These are phyloP conservation scores for Pogonomyrmex californicus DNA, from an alignment of 1,140 invertebrate species.

Conservation along the genomic window DNA sequence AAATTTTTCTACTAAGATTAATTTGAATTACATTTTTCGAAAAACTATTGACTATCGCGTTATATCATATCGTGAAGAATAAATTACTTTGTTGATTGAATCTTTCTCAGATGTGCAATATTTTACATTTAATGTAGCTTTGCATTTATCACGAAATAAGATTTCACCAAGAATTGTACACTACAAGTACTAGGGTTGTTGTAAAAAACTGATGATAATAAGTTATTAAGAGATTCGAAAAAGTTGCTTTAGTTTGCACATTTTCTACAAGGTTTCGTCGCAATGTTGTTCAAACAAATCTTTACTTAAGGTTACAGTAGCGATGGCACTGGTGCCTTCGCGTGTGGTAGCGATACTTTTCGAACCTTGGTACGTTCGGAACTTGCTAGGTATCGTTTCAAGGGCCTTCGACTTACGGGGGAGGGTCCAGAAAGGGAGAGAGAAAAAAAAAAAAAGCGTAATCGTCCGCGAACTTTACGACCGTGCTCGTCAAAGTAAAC, in stretches of 20 bases:
- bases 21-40: no score
- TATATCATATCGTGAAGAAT: no score
- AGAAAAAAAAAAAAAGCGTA: conserved; percentile 57
- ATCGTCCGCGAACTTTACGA: conserved; percentile 77
- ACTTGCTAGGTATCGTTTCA: conserved; percentile 15
- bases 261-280: conserved; percentile 15
- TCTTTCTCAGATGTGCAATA: neutral
- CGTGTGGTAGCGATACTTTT: conserved; percentile 16
- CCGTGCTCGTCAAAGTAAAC: conserved; percentile 81
- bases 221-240: neutral
- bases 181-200: neutral
- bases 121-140: neutral
- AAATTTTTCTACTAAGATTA: neutral
- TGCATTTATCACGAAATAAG: conserved; percentile 2
- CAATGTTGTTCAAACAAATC: neutral
- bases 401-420: neutral
- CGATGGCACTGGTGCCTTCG: neutral
- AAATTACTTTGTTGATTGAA: neutral
- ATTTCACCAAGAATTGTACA: neutral
- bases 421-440: neutral
- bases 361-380: conserved; percentile 4
- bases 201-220: conserved; percentile 32
- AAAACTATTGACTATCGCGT: no score
- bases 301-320: neutral
- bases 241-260: neutral